A percentile compares a stretch with the other conserved stretches of the same genome.
These are phyloP conservation scores for Uromys caudimaculatus DNA, from an alignment of 2,797 vertebrate species.

Conservation along the genomic window DNA sequence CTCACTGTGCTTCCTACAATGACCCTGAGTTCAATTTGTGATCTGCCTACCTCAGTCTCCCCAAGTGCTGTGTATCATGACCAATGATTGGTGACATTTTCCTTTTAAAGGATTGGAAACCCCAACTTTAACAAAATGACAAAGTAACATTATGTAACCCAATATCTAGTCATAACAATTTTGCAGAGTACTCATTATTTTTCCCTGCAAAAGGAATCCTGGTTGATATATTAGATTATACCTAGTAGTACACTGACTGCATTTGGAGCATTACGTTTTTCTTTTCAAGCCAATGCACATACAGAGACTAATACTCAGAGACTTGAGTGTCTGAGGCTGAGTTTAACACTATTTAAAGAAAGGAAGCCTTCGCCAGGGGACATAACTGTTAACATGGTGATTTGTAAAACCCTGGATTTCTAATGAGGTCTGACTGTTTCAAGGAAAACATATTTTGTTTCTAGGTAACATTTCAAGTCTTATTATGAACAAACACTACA, in stretches of 20 bases:
- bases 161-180: constrained; percentile 46
- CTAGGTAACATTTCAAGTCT: constrained; percentile 90
- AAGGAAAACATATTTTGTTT: constrained; percentile 87
- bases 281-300: constrained; percentile 85
- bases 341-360: constrained; percentile 90
- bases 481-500: constrained; percentile 87
- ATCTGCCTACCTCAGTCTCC: background rate
- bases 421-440: constrained; percentile 89
- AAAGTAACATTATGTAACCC: constrained; percentile 5
- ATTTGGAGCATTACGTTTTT: constrained; percentile 81
- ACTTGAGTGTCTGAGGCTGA: constrained; percentile 87
- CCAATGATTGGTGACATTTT: background rate
- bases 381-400: constrained; percentile 88
- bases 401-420: constrained; percentile 88
- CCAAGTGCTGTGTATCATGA: background rate
- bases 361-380: constrained; percentile 87
- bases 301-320: constrained; percentile 83
- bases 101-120: background rate
- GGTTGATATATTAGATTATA: constrained; percentile 56
- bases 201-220: constrained; percentile 1
- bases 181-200: constrained; percentile 44
- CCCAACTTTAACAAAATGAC: background rate
- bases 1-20: background rate
- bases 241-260: constrained; percentile 62
- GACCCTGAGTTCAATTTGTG: background rate